phyloP scores from a whole-genome alignment of 2,888 invertebrate species.

The Peribatodes rhomboidaria region DNA sequence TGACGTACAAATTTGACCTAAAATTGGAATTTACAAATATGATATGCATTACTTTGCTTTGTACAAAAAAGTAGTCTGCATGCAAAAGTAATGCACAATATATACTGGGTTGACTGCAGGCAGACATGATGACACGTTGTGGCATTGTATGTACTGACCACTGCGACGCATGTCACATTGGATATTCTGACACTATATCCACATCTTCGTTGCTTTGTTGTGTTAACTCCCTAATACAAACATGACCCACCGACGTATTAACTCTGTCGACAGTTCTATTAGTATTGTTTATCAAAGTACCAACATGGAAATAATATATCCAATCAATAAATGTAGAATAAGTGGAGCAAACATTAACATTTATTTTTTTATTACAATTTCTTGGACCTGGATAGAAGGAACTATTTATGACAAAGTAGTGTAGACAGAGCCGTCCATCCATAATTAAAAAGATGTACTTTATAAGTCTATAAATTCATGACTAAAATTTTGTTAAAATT shows the following conservation, averaged over 20 bases:
- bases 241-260: background rate
- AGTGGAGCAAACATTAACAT: background rate
- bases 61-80: background rate
- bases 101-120: background rate
- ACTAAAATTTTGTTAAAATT: background rate
- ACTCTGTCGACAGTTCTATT: background rate
- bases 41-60: background rate
- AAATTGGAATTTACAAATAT: background rate
- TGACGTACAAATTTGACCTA: background rate
- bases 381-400: too few species aligned
- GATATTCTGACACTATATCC: conserved; percentile 36
- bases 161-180: conserved; percentile 32
- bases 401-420: too few species aligned
- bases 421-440: too few species aligned
- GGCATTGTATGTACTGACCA: conserved; percentile 32
- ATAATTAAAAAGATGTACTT: too few species aligned
- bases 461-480: too few species aligned
- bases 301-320: too few species aligned
- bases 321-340: background rate
- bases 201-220: conserved; percentile 21
- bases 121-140: conserved; percentile 43
- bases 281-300: conserved; percentile 1
- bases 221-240: conserved; percentile 10
- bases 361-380: too few species aligned
- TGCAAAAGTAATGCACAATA: background rate